phyloP scores from a whole-genome alignment of 2,888 invertebrate genomes.

The Geophilus truncorum region DNA sequence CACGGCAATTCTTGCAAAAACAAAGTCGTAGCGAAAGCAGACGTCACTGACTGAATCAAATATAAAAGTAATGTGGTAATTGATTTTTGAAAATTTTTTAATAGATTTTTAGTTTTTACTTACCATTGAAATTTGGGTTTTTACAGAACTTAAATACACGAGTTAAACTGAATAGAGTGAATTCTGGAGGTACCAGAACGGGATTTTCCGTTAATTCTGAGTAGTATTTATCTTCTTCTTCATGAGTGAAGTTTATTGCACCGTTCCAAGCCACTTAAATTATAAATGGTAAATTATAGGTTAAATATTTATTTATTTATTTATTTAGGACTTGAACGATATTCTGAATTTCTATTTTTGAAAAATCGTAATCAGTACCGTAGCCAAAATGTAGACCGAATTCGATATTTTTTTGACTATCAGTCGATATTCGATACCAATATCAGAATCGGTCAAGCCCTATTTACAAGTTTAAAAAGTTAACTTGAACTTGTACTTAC shows the following conservation, averaged over 20 bases:
- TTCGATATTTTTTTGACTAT: no score
- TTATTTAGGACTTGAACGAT: no score
- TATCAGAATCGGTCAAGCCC: no score
- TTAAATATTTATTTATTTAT: no score
- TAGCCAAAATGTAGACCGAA: no score
- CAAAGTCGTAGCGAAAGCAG: background rate
- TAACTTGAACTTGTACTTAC: background rate
- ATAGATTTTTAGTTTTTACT: background rate
- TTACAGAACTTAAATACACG: background rate
- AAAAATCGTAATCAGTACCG: background rate
- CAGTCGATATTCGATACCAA: no score
- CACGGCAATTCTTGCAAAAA: background rate
- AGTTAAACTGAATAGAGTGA: background rate
- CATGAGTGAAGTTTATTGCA: background rate
- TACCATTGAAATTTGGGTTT: background rate
- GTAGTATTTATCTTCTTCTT: background rate
- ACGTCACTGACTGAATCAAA: background rate
- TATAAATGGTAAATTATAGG: background rate
- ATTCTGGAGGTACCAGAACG: background rate
- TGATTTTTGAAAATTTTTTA: no score
- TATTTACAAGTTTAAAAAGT: no score
- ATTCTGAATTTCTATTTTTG: no score
- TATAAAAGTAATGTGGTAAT: no score
- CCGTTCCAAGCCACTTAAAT: background rate
- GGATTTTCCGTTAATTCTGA: background rate